Percentiles rank a stretch among this genome's conserved stretches.
These are phyloP conservation scores for Sinhomidia bicolor DNA, from an alignment of 2,888 invertebrate genomes.

Conservation along the genomic window DNA sequence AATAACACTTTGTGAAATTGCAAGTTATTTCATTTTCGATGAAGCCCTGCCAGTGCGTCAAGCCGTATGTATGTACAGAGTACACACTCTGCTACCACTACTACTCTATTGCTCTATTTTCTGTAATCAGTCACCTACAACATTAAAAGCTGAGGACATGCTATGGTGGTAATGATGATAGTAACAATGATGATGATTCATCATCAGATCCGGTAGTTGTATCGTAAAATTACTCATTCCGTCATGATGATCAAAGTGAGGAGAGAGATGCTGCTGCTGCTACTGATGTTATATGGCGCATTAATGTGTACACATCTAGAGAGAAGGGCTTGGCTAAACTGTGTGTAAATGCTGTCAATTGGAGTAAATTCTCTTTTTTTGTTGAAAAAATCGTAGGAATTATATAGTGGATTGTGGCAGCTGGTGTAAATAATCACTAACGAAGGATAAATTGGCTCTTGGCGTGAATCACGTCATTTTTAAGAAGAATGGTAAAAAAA, in stretches of 20 bases:
- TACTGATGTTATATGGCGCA: not conserved
- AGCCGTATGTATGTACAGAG: no score
- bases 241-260: not conserved
- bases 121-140: constrained; percentile 45
- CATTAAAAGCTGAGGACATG: constrained; percentile 15
- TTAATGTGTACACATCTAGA: not conserved
- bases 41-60: constrained; percentile 36
- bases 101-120: constrained; percentile 29
- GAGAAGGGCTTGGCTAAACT: not conserved
- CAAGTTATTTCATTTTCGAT: constrained; percentile 61
- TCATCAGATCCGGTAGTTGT: constrained; percentile 45
- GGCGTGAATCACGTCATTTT: constrained; percentile 18
- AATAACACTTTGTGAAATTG: constrained; percentile 55
- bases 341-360: constrained; percentile 47
- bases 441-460: not conserved
- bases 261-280: not conserved
- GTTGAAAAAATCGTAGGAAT: not conserved
- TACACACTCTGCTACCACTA: no score
- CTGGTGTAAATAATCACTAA: not conserved
- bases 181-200: constrained; percentile 14
- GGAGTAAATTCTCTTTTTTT: not conserved
- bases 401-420: constrained; percentile 6
- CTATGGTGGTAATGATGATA: not conserved
- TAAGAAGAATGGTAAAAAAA: not conserved
- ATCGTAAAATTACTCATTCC: not conserved